These are phyloP conservation scores for Cassiopea andromeda DNA, from an alignment of 30 jellyfish, hydroid and myxozoan genomes.

Conservation along the genomic window DNA sequence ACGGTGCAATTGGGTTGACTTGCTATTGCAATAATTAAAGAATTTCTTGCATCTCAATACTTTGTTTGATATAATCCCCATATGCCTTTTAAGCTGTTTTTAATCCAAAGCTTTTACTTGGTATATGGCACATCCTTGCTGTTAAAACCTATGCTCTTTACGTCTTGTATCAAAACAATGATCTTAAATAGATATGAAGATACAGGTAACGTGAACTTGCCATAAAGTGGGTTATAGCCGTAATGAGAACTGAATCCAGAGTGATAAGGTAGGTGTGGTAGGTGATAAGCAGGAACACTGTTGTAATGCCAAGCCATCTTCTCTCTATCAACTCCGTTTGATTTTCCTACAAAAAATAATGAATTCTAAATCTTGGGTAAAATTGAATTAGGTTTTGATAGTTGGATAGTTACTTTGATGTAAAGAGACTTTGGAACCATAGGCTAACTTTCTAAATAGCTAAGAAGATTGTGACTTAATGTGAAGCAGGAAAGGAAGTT, in stretches of 20 bases:
- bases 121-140: not conserved
- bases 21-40: too few relatives aligned
- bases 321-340: not conserved
- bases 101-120: not conserved
- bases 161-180: too few relatives aligned
- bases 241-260: slow-evolving; percentile 85
- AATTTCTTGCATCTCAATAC: too few relatives aligned
- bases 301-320: slow-evolving; percentile 97
- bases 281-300: slow-evolving; percentile 89
- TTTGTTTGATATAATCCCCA: too few relatives aligned
- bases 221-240: slow-evolving; percentile 79
- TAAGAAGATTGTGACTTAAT: not conserved
- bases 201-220: slow-evolving; percentile 37
- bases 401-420: not conserved
- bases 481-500: not conserved
- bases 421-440: not conserved
- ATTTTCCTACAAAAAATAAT: not conserved
- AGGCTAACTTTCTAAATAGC: too few relatives aligned
- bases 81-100: not conserved
- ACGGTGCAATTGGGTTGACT: too few relatives aligned
- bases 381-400: too few relatives aligned
- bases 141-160: too few relatives aligned
- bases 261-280: slow-evolving; percentile 91
- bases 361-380: too few relatives aligned
- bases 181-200: too few relatives aligned